phyloP scores from a whole-genome alignment of 2,113 vertebrate species.

The Neogobius melanostomus region DNA sequence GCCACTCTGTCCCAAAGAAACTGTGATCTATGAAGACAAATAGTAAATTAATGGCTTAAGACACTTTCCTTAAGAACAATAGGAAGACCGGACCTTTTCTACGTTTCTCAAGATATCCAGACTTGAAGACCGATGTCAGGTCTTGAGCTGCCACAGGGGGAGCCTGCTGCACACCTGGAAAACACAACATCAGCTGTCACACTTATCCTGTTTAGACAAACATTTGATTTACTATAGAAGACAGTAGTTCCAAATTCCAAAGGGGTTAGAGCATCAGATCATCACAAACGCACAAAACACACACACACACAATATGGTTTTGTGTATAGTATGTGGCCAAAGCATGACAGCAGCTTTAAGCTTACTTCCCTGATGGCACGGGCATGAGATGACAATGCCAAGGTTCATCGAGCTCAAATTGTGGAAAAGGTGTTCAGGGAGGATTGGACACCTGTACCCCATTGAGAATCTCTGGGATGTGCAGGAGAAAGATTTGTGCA shows the following conservation, averaged over 20 bases:
- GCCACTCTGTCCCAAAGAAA: slow-evolving; percentile 97
- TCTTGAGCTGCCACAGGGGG: slow-evolving; percentile 90
- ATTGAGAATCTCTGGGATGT: too few species aligned
- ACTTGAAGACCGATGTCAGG: slow-evolving; percentile 85
- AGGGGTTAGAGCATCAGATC: background rate
- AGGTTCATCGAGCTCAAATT: too few species aligned
- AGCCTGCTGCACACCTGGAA: slow-evolving; percentile 82
- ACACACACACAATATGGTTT: too few species aligned
- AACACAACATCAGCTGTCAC: background rate
- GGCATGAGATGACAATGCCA: too few species aligned
- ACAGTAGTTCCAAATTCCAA: background rate
- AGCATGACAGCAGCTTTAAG: too few species aligned
- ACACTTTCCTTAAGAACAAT: background rate
- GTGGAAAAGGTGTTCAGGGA: too few species aligned
- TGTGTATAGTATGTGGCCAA: too few species aligned
- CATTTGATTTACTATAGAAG: background rate
- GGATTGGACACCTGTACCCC: too few species aligned
- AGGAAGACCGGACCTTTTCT: slow-evolving; percentile 83
- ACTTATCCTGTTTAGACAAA: background rate
- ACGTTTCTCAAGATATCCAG: slow-evolving; percentile 94
- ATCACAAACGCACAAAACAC: too few species aligned
- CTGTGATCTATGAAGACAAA: slow-evolving; percentile 86
- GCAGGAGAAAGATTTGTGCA: too few species aligned
- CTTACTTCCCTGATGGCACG: too few species aligned
- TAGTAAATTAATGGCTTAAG: background rate